Evolutionary conservation across 2,797 vertebrate genomes (phyloP), one percentile per base, ranked within the genome.

Genomic region (Sebastiscus tertius): DNA sequence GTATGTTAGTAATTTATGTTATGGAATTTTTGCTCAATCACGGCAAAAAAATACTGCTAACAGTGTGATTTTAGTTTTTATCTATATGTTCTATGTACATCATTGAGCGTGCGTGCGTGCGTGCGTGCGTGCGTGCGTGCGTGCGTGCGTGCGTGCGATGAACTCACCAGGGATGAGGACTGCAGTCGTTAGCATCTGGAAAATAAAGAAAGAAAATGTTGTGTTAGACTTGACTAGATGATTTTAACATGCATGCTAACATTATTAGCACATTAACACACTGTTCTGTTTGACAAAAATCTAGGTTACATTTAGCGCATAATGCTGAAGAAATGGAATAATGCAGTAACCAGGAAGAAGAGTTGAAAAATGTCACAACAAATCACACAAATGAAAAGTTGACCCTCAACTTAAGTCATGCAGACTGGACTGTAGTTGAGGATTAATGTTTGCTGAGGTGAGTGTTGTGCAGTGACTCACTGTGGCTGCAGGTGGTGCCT

Each of bases 181-280:
- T 98, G 96, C 98, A 99, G 91, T 99, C 96, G 0, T 99, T 98
- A 60, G 96, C 96, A 91, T 99, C 98, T 99, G 94, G 6, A 77
- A 90, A 39, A 78, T 4, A 63, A 71, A 81, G 42, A 33, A 2
- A 55, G 6, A 33, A 3, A 46, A 27, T 8, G 1, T 22, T 4
- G 26, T 14, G 56, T 73, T 27, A 67, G 7, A 42, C 10, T 14
- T 42, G 8, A 3, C 12, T 39, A n/a, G n/a, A 24, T 10, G 1
- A 54, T 54, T 54, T 54, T 5, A 16, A 31, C 42, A 46, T 18
- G 42, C 27, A 5, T 31, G 56, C 26, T 59, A 0, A 59, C 26
- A 46, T 46, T 27, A 16, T 59, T 4, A 59, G 58, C 58, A 29
- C 58, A 20, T 31, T 59, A 46, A 46, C 6, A 46, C 42, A 46